Evolutionary conservation across 2,113 vertebrate genomes (phyloP), one percentile per base, ranked within the genome.

Genomic region (Ammodytes dubius): DNA sequence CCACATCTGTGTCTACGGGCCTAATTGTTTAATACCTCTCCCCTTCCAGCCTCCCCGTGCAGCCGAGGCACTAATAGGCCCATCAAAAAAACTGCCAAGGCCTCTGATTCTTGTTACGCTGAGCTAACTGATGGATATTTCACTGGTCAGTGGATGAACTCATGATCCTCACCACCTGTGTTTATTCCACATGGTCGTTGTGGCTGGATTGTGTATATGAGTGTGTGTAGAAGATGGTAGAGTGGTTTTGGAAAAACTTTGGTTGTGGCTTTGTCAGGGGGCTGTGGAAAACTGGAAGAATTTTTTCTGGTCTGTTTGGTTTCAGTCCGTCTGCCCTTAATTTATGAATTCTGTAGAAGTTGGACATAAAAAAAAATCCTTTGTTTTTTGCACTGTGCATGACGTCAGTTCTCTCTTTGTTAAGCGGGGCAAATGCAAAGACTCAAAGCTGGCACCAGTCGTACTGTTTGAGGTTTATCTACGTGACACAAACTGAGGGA

Each of bases 11-110:
- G 71, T 87, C 67, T 79, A 46, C 37, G 73, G 72, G 40, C 72
- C 76, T 87, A 89, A 92, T 88, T 87, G 84, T 85, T 88, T 73
- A 83, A 86, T 87, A 82, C 80, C 65, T 74, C 69, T 88, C 39
- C 47, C 74, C 42, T 71, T 79, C 70, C 65, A 74, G 79, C 43
- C 53, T 89, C 61, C 79, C 13, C 37, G 60, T 83, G 76, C 60
- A 53, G 71, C 73, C n/a, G 9, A 81, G 53, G 74, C 80, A 79
- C 78, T 87, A 86, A 88, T 84, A 77, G 82, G 81, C 75, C 81
- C 65, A 69, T 83, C 88, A 81, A 67, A 79, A 74, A 86, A 60
- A 13, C 45, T 65, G 70, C 57, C 1, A 7, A 12, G 72, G 74
- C 59, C 77, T 85, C 76, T 70, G 75, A 78, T 74, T 77, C 54